A percentile compares a stretch with the other conserved stretches of the same genome.
These are phyloP conservation scores for Plodia interpunctella DNA, from an alignment of 1,140 invertebrate species.

Conservation along the genomic window DNA sequence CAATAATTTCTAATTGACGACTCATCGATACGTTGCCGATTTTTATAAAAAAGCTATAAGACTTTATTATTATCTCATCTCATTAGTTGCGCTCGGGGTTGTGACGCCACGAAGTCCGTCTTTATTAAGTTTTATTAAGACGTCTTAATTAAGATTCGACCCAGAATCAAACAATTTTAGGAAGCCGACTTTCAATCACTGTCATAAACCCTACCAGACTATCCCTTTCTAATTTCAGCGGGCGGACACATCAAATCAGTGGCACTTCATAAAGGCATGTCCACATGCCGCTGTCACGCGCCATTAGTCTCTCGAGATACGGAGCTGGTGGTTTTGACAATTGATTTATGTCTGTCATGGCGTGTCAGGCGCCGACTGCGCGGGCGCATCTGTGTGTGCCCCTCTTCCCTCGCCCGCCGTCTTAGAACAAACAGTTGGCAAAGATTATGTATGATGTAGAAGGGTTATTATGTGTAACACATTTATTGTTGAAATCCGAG, in stretches of 20 bases:
- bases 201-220: neutral
- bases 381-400: neutral
- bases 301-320: slow-evolving; percentile 6
- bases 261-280: neutral
- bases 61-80: too few relatives aligned
- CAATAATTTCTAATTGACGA: too few relatives aligned
- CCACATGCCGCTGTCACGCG: slow-evolving; percentile 1
- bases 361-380: slow-evolving; percentile 6
- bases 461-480: neutral
- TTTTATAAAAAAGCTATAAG: too few relatives aligned
- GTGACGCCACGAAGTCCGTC: too few relatives aligned
- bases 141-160: too few relatives aligned
- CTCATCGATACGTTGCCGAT: too few relatives aligned
- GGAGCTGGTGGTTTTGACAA: slow-evolving; percentile 6
- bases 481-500: too few relatives aligned
- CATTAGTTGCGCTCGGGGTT: too few relatives aligned
- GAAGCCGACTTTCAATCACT: slow-evolving; percentile 2
- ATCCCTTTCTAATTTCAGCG: neutral
- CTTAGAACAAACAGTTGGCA: slow-evolving; percentile 1
- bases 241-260: slow-evolving; percentile 3
- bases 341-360: slow-evolving; percentile 7
- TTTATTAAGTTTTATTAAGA: neutral
- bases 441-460: neutral
- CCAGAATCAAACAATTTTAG: neutral
- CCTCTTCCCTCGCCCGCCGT: neutral